Percentiles rank a stretch among this genome's conserved stretches.
Conservation (phyloP, 2,888 invertebrate genomes). For the Tanypteryx hageni region DNA sequence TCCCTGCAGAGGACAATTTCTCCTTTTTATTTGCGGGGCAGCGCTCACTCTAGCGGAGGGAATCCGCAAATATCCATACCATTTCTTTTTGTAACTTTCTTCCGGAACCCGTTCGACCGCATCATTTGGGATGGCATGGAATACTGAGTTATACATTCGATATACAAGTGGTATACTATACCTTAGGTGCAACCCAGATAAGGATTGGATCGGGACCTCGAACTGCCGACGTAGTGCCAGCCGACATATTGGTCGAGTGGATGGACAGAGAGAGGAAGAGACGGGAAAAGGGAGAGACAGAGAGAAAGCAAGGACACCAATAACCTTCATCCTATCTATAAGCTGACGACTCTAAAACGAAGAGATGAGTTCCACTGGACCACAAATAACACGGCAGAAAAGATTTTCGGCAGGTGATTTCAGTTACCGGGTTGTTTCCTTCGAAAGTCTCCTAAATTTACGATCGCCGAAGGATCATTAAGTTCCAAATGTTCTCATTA, state of each 20-base stretch:
- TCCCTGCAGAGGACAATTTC: background rate
- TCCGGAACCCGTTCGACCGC: conserved; percentile 3
- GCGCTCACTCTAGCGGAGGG: background rate
- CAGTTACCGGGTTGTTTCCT: background rate
- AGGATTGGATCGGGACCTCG: background rate
- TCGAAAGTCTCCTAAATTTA: background rate
- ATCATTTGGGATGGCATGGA: background rate
- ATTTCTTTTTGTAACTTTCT: background rate
- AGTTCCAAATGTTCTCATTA: background rate
- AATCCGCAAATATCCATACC: background rate
- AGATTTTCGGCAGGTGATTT: background rate
- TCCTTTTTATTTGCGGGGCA: background rate
- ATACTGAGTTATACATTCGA: conserved; percentile 13
- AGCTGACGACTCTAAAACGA: too few species aligned
- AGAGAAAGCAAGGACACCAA: too few species aligned
- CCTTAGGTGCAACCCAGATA: background rate
- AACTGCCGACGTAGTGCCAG: background rate
- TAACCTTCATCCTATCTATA: too few species aligned
- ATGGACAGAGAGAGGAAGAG: background rate
- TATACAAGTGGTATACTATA: background rate
- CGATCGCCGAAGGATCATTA: background rate
- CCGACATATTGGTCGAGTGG: background rate
- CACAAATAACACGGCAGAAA: too few species aligned
- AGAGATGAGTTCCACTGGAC: too few species aligned
- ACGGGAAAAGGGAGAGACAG: too few species aligned